phyloP scores from a whole-genome alignment of 2,113 vertebrate genomes.

The Xerus inauris region DNA sequence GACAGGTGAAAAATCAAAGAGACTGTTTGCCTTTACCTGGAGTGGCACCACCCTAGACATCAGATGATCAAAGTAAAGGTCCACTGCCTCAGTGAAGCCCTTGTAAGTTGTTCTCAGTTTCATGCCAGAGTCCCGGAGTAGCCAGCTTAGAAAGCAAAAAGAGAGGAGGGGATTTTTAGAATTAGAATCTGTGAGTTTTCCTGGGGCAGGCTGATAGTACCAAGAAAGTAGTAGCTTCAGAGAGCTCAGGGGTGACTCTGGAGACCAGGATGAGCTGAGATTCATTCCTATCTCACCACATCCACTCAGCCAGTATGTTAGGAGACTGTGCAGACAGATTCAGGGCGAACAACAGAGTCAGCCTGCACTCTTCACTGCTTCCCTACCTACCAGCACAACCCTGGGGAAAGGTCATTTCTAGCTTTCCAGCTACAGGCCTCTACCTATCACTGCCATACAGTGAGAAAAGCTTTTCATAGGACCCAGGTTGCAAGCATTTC shows the following conservation, averaged over 20 bases:
- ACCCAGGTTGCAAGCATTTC: not conserved
- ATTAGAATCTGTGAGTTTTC: not conserved
- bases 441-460: not conserved
- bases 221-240: not conserved
- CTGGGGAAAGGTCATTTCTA: not conserved
- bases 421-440: not conserved
- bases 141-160: slow-evolving; percentile 88
- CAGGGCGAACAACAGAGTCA: not conserved
- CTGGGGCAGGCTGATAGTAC: too few species aligned
- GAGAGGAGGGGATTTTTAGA: not conserved
- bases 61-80: slow-evolving; percentile 92
- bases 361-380: not conserved
- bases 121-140: slow-evolving; percentile 93
- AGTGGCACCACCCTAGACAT: slow-evolving; percentile 91
- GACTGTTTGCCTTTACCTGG: slow-evolving; percentile 87
- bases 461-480: not conserved
- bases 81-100: slow-evolving; percentile 92
- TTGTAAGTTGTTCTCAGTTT: slow-evolving; percentile 92
- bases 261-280: not conserved
- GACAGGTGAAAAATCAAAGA: not conserved
- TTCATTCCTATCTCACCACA: not conserved
- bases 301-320: too few species aligned
- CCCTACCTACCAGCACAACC: not conserved
- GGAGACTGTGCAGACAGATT: not conserved
- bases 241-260: too few species aligned